phyloP scores from a whole-genome alignment of 2,888 invertebrate species.

The Alviniconcha strummeri region DNA sequence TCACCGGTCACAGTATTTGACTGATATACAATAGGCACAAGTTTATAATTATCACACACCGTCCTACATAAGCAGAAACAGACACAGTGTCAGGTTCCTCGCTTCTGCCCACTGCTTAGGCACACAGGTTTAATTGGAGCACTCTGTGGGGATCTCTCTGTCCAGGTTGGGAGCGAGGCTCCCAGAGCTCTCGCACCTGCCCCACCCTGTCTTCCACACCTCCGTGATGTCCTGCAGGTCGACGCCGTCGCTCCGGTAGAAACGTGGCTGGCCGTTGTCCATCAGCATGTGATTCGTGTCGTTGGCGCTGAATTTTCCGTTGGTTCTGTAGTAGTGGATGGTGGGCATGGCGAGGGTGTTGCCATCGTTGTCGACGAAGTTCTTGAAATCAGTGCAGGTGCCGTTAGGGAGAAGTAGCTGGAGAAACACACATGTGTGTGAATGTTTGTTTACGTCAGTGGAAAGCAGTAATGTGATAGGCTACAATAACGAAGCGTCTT shows the following conservation, averaged over 20 bases:
- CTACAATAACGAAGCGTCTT: background rate
- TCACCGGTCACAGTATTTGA: too few relatives aligned
- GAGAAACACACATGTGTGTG: background rate
- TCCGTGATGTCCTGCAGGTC: conserved; percentile 53
- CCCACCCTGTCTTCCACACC: conserved; percentile 65
- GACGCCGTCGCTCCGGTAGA: conserved; percentile 29
- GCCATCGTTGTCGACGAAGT: conserved; percentile 36
- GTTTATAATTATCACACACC: too few relatives aligned
- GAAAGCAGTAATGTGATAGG: background rate
- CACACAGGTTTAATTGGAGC: background rate
- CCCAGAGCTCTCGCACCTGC: conserved; percentile 58
- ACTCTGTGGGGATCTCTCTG: conserved; percentile 16
- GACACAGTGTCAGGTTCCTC: too few relatives aligned
- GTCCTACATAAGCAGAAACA: too few relatives aligned
- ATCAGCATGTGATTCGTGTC: conserved; percentile 14
- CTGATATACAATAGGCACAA: too few relatives aligned
- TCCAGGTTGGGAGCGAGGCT: conserved; percentile 56
- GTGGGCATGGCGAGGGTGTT: conserved; percentile 30
- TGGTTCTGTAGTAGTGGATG: conserved; percentile 56
- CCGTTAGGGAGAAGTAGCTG: conserved; percentile 28
- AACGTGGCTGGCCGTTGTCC: conserved; percentile 23
- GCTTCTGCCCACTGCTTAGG: too few relatives aligned
- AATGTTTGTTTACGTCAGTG: background rate
- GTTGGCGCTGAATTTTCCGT: conserved; percentile 18
- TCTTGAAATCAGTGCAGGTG: background rate